Percentiles rank a stretch among this genome's conserved stretches.
phyloP scores from a whole-genome alignment of 2,888 invertebrate species.

The Drosophila anomelani region DNA sequence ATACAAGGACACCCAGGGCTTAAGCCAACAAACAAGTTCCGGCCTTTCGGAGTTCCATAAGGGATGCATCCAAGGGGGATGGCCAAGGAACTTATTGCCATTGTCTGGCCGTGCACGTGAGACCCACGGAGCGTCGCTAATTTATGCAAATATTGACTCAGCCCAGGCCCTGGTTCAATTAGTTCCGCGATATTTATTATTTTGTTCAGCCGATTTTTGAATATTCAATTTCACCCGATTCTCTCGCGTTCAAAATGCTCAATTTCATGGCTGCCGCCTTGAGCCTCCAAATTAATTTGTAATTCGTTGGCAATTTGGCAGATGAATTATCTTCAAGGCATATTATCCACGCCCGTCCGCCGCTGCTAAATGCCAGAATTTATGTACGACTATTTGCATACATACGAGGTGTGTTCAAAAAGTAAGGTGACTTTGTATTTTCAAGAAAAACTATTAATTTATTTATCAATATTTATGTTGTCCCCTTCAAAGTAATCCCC shows the following conservation, averaged over 20 bases:
- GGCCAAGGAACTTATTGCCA: slow-evolving; percentile 56
- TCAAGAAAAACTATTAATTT: no score
- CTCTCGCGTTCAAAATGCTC: slow-evolving; percentile 50
- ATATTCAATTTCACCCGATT: slow-evolving; percentile 75
- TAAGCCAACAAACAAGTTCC: slow-evolving; percentile 64
- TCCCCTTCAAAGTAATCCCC: no score
- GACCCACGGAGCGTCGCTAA: slow-evolving; percentile 75
- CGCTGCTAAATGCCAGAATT: slow-evolving; percentile 56
- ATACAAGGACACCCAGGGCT: slow-evolving; percentile 54
- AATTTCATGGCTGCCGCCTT: slow-evolving; percentile 67
- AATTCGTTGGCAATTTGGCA: slow-evolving; percentile 81
- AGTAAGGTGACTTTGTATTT: no score
- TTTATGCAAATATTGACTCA: slow-evolving; percentile 83
- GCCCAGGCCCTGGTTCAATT: slow-evolving; percentile 74
- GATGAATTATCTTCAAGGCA: slow-evolving; percentile 64
- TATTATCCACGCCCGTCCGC: slow-evolving; percentile 48
- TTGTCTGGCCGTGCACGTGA: slow-evolving; percentile 78
- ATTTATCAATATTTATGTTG: no score
- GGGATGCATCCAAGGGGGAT: slow-evolving; percentile 64
- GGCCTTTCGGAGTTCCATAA: slow-evolving; percentile 34
- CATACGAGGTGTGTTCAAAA: no score
- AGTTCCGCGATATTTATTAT: slow-evolving; percentile 83
- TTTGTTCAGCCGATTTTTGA: slow-evolving; percentile 74
- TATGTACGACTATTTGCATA: slow-evolving; percentile 64
- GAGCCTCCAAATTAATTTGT: slow-evolving; percentile 81